phyloP scores from a whole-genome alignment of 2,888 invertebrate genomes.

The Tineola bisselliella region DNA sequence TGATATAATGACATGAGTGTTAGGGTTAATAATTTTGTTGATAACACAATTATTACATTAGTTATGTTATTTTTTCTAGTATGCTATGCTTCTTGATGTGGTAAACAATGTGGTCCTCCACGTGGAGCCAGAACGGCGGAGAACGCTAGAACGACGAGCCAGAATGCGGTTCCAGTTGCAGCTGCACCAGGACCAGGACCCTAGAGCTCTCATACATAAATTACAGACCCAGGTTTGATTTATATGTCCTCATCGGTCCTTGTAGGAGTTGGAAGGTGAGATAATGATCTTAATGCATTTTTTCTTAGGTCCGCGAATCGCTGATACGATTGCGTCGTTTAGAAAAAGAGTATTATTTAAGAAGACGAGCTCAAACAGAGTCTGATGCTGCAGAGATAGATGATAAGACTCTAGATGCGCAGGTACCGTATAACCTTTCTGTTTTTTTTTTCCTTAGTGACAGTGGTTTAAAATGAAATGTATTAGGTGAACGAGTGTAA shows the following conservation, averaged over 20 bases:
- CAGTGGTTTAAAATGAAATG: not conserved
- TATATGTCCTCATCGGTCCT: too few species aligned
- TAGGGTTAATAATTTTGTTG: too few species aligned
- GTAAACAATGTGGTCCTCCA: constrained; percentile 96
- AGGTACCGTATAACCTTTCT: too few species aligned
- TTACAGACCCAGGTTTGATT: constrained; percentile 79
- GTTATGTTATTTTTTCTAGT: constrained; percentile 59
- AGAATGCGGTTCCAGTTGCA: constrained; percentile 95
- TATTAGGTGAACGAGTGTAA: constrained; percentile 85
- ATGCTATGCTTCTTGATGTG: constrained; percentile 96
- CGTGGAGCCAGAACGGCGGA: constrained; percentile 94
- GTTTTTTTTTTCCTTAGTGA: too few species aligned
- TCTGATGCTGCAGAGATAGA: constrained; percentile 56
- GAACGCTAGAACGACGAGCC: constrained; percentile 87
- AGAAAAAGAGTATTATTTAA: constrained; percentile 89
- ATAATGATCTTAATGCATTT: constrained; percentile 15
- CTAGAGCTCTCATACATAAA: constrained; percentile 89
- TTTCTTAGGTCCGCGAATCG: constrained; percentile 67
- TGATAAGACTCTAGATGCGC: constrained; percentile 78
- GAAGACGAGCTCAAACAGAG: constrained; percentile 82
- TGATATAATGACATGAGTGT: too few species aligned
- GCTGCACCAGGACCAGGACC: constrained; percentile 90
- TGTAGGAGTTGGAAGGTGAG: too few species aligned
- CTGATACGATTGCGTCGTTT: constrained; percentile 84
- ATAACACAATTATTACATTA: too few species aligned